A percentile compares a stretch with the other conserved stretches of the same genome.
phyloP scores from a whole-genome alignment of 2,888 invertebrate species.

The Anoplius nigerrimus region DNA sequence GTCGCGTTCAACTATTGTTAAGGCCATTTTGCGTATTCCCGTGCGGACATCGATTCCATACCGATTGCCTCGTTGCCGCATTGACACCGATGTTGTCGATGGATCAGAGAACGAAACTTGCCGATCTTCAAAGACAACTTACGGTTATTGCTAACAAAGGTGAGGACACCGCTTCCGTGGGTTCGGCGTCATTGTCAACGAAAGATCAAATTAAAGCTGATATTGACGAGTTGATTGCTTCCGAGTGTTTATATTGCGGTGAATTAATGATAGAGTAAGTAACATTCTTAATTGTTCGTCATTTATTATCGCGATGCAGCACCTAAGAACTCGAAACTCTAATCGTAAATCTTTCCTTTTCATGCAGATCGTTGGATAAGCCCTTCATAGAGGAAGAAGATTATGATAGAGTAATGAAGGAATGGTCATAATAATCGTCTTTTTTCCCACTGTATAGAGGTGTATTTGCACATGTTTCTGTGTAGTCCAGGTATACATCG shows the following conservation, averaged over 20 bases:
- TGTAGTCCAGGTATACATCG: neutral
- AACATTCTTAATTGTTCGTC: neutral
- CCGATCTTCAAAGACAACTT: slow-evolving; percentile 81
- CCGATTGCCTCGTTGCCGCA: slow-evolving; percentile 91
- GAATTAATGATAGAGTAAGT: slow-evolving; percentile 88
- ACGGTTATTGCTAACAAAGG: slow-evolving; percentile 77
- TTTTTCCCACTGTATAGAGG: neutral
- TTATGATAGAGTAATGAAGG: slow-evolving; percentile 88
- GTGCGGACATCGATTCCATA: slow-evolving; percentile 96
- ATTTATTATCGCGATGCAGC: slow-evolving; percentile 6
- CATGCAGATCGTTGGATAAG: slow-evolving; percentile 86
- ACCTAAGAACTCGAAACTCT: neutral
- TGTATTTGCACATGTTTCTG: neutral
- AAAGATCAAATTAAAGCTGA: slow-evolving; percentile 85
- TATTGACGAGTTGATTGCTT: slow-evolving; percentile 92
- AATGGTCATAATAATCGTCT: slow-evolving; percentile 83
- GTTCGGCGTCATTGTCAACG: slow-evolving; percentile 77
- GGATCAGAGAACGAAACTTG: slow-evolving; percentile 79
- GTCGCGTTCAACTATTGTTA: slow-evolving; percentile 87
- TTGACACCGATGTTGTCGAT: slow-evolving; percentile 83
- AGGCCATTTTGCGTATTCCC: slow-evolving; percentile 96
- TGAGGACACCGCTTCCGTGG: slow-evolving; percentile 76
- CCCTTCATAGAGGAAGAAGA: slow-evolving; percentile 91
- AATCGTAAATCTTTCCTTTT: slow-evolving; percentile 18
- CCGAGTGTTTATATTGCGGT: slow-evolving; percentile 95